A percentile compares a stretch with the other conserved stretches of the same genome.
Conservation (phyloP, 2,888 invertebrate species). For the Tipula helvola region DNA sequence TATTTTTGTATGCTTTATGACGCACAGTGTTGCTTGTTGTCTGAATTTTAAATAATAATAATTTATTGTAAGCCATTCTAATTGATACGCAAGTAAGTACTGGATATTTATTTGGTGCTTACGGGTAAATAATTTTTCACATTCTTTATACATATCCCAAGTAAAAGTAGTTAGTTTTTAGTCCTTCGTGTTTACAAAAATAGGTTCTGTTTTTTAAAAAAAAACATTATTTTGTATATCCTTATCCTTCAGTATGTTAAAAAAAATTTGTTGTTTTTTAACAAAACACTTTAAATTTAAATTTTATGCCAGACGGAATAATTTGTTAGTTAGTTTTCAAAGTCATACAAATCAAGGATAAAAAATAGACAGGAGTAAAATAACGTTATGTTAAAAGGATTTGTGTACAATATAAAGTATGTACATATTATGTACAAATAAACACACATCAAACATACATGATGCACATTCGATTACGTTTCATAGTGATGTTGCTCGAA, state of each 20-base stretch:
- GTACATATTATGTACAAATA: too few relatives aligned
- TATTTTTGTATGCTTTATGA: background rate
- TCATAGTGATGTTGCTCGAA: too few relatives aligned
- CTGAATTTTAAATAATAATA: background rate
- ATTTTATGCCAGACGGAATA: background rate
- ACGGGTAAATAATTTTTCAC: too few relatives aligned
- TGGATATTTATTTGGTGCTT: background rate
- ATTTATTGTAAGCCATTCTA: background rate
- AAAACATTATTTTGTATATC: background rate
- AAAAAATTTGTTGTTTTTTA: background rate
- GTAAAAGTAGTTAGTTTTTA: background rate
- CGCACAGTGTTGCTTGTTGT: background rate
- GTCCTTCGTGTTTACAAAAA: background rate
- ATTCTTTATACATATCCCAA: too few relatives aligned
- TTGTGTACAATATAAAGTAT: background rate
- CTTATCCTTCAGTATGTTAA: background rate
- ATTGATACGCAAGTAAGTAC: background rate
- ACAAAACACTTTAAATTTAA: background rate
- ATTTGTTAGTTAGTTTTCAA: background rate
- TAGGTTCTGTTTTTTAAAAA: background rate
- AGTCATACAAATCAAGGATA: background rate
- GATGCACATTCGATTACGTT: too few relatives aligned
- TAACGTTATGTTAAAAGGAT: background rate
- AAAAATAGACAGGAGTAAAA: background rate
- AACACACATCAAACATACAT: too few relatives aligned